phyloP scores from a whole-genome alignment of 2,113 vertebrate species.

The Probosciger aterrimus region DNA sequence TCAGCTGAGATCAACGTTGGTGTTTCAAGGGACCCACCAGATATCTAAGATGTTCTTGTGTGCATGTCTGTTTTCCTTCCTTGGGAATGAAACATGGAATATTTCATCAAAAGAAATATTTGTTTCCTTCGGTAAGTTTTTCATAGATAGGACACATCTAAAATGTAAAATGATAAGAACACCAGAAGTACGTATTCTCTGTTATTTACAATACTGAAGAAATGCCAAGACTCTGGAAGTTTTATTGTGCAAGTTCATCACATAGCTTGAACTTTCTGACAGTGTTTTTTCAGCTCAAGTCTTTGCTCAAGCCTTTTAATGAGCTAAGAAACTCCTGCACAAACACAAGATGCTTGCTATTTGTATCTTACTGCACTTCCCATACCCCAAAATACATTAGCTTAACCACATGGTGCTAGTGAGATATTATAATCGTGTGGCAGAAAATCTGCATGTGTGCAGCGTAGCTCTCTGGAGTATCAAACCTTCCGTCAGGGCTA shows the following conservation, averaged over 20 bases:
- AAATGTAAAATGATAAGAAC: not conserved
- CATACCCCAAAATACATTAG: not conserved
- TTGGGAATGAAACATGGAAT: not conserved
- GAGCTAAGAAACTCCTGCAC: not conserved
- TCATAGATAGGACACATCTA: not conserved
- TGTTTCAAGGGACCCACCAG: not conserved
- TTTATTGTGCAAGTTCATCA: not conserved
- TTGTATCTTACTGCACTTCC: not conserved
- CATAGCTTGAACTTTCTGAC: not conserved
- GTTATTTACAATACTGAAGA: not conserved
- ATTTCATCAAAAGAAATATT: slow-evolving; percentile 64
- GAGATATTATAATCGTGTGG: not conserved
- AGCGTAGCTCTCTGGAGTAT: not conserved
- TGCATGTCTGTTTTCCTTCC: slow-evolving; percentile 22
- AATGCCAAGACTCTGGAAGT: not conserved
- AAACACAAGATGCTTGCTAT: not conserved
- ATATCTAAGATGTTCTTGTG: slow-evolving; percentile 11
- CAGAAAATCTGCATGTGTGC: not conserved
- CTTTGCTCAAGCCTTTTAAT: not conserved
- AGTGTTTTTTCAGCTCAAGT: not conserved
- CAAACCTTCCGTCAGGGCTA: not conserved
- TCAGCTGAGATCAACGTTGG: slow-evolving; percentile 51
- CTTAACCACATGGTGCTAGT: not conserved
- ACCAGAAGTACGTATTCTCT: not conserved
- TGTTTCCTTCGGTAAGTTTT: slow-evolving; percentile 52